A percentile compares a stretch with the other conserved stretches of the same genome.
These are phyloP conservation scores for Turritopsis dohrnii DNA, from an alignment of 30 jellyfish, hydroid and myxozoan species.

Conservation along the genomic window DNA sequence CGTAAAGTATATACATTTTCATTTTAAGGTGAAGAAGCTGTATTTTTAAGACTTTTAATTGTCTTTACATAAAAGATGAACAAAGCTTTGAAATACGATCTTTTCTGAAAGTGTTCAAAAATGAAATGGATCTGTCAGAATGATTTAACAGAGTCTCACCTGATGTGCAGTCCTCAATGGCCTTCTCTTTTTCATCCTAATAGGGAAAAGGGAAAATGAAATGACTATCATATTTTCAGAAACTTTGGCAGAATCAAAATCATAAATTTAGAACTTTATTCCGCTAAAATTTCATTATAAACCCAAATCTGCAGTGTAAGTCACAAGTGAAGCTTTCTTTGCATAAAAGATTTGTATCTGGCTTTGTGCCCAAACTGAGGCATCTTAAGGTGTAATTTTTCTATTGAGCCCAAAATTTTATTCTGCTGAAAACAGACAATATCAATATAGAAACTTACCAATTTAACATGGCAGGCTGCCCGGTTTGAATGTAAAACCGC, in stretches of 20 bases:
- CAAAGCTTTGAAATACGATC: not conserved
- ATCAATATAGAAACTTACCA: slow-evolving; percentile 46
- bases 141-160: slow-evolving; percentile 29
- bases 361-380: too few relatives aligned
- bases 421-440: not conserved
- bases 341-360: too few relatives aligned
- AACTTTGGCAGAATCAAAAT: not conserved
- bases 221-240: not conserved
- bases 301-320: not conserved
- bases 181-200: slow-evolving; percentile 58
- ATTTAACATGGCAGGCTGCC: slow-evolving; percentile 75
- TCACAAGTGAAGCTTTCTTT: too few relatives aligned
- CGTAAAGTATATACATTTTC: too few relatives aligned
- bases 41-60: too few relatives aligned
- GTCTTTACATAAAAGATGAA: too few relatives aligned
- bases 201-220: not conserved
- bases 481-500: slow-evolving; percentile 79
- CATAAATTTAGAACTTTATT: too few relatives aligned
- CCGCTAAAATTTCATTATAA: not conserved
- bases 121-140: not conserved
- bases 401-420: not conserved
- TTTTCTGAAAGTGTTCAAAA: not conserved
- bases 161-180: slow-evolving; percentile 77
- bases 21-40: too few relatives aligned
- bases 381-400: too few relatives aligned